Evolutionary conservation across 2,113 vertebrate species (phyloP), one percentile per base, ranked within the genome.

Genomic region (Ciconia stormi): DNA sequence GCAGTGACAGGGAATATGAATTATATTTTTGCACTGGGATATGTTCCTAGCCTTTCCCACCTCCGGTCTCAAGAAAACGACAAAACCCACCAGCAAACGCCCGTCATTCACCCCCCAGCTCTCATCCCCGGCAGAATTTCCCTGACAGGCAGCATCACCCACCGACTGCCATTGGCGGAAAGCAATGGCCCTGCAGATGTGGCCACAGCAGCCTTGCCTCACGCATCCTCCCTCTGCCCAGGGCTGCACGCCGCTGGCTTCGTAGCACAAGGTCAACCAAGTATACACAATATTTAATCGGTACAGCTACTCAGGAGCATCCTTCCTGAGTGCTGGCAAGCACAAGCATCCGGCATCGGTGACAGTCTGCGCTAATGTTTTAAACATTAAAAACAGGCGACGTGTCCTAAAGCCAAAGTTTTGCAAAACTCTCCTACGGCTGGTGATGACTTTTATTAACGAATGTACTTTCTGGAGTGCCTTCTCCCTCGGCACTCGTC

Each of bases 261-360:
- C 13, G 4, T 3, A 61, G 82, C 76, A 16, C 87, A 87, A 93
- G 95, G 92, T 94, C 87, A 96, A 5, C 40, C 42, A 3, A 63
- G 79, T 13, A 30, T 44, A 44, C 84, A 8, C 56, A 19, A 9
- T 42, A 3, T 80, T 82, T 63, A 22, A 95, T 69, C 8, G 2
- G 13, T 10, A 16, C 72, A 7, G 93, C 82, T 18, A 22, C 87
- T 82, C 82, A 7, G 83, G 22, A 82, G 55, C 53, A 30, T 32
- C 63, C 46, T 76, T 65, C 82, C 87, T 0, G 4, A 36, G 52
- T 0, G 5, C 82, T 36, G 62, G n/a, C 63, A 27, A 63, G 77
- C n/a, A 50, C 53, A 9, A 36, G 27, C 2, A 0, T 47, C n/a
- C 10, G 1, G 27, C 21, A 6, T 8, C 6, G 0, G 38, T 4